Evolutionary conservation across 37 sponge, comb jelly and placozoan species (phyloP), one percentile per base, ranked within the genome.

Genomic region (Halichondria panicea): DNA sequence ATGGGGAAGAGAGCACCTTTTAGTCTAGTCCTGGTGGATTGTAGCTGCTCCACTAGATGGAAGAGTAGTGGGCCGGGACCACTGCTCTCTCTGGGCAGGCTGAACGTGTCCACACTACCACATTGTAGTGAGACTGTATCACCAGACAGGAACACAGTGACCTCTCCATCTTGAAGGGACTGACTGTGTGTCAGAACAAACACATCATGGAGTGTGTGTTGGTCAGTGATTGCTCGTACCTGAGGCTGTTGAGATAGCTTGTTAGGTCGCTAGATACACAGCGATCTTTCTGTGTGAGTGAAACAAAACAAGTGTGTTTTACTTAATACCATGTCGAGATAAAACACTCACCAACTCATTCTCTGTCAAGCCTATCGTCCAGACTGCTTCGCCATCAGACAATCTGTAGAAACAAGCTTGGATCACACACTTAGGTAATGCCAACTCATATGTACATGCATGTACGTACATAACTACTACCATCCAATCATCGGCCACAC

Each of bases 21-120:
- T n/a, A 79, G 59, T 32, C 79, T 53, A 32, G 21, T 57, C 39
- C 32, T 45, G n/a, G 66, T 25, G 15, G 28, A n/a, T 12, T 55
- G 18, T 2, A 79, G 66, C 19, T 27, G 42, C 41, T 63, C 52
- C 66, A 60, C 66, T 22, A 86, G 34, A 37, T 19, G 33, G 25
- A 86, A 86, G 31, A 86, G 44, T 31, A 79, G 53, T 28, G 25
- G n/a, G n/a, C n/a, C n/a, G n/a, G n/a, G n/a, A n/a, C n/a, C n/a
- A n/a, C n/a, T n/a, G n/a, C n/a, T n/a, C n/a, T n/a, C n/a, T n/a
- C n/a, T n/a, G n/a, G n/a, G n/a, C n/a, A n/a, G n/a, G n/a, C n/a
- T n/a, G n/a, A n/a, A n/a, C n/a, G n/a, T n/a, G n/a, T n/a, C n/a
- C n/a, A n/a, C n/a, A n/a, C n/a, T n/a, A n/a, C n/a, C 19, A 80